Conservation (phyloP, 1,140 invertebrate species). For the Saccostrea cuccullata region DNA sequence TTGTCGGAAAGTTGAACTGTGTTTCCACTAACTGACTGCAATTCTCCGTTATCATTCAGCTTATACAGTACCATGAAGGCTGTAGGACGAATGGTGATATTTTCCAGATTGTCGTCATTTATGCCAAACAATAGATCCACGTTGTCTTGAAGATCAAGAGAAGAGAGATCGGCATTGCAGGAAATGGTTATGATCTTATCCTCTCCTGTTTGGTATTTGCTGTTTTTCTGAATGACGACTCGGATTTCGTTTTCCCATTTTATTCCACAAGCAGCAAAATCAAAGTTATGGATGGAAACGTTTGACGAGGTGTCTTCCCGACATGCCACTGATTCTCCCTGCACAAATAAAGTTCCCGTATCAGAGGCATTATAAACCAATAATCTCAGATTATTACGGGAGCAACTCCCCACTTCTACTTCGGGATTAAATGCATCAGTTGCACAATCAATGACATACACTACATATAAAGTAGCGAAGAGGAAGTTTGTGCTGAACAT, state of each 20-base stretch:
- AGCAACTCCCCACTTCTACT: conserved; percentile 42
- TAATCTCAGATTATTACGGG: conserved; percentile 7
- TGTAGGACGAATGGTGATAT: conserved; percentile 54
- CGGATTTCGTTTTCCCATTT: conserved; percentile 49
- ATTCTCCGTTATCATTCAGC: conserved; percentile 6
- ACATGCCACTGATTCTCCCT: conserved; percentile 30
- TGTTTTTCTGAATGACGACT: conserved; percentile 54
- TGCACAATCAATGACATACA: neutral
- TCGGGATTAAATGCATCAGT: neutral
- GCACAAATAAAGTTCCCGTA: conserved; percentile 48
- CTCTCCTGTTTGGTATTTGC: conserved; percentile 56
- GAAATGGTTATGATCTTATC: conserved; percentile 55
- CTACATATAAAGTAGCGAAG: neutral
- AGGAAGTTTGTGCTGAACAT: neutral
- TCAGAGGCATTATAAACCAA: conserved; percentile 41
- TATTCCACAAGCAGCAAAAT: conserved; percentile 46
- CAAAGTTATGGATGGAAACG: conserved; percentile 28
- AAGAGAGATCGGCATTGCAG: conserved; percentile 51
- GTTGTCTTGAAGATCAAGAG: conserved; percentile 42
- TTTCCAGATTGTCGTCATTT: conserved; percentile 48
- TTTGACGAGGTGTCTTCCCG: conserved; percentile 38
- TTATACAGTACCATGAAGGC: conserved; percentile 54
- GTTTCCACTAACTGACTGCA: neutral
- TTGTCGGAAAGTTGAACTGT: conserved; percentile 54
- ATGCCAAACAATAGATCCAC: conserved; percentile 46